phyloP scores from a whole-genome alignment of 2,797 vertebrate genomes.

The Numenius phaeopus region DNA sequence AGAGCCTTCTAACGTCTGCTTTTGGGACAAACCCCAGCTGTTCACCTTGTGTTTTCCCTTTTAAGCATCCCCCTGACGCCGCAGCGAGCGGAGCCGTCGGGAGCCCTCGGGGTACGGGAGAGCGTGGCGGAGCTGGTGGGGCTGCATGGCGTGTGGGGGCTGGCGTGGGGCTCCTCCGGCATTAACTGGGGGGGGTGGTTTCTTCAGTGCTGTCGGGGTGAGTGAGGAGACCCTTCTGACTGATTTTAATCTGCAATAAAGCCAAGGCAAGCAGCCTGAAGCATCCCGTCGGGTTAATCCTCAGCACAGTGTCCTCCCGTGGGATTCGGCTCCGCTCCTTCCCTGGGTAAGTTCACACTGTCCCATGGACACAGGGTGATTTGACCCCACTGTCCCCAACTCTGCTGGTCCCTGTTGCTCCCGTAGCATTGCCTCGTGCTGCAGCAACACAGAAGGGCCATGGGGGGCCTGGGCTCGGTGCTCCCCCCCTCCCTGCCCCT shows the following conservation, averaged over 20 bases:
- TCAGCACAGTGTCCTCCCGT: rapidly evolving
- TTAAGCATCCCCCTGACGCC: rapidly evolving
- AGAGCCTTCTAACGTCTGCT: background rate
- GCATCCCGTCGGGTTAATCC: background rate
- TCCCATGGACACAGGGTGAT: background rate
- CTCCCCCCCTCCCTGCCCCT: background rate
- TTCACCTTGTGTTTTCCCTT: background rate
- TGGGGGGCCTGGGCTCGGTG: rapidly evolving
- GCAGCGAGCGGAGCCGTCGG: rapidly evolving
- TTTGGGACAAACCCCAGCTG: background rate
- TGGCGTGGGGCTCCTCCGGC: background rate
- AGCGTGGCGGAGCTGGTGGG: rapidly evolving
- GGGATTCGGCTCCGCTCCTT: background rate
- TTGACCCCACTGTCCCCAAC: rapidly evolving
- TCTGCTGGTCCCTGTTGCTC: background rate
- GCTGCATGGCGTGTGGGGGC: rapidly evolving
- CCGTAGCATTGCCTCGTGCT: background rate
- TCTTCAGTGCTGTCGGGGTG: background rate
- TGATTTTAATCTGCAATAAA: background rate
- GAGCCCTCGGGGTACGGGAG: rapidly evolving
- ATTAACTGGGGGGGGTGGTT: background rate
- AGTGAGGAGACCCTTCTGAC: background rate
- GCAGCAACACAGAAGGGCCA: background rate
- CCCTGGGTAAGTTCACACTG: background rate
- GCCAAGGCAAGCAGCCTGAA: background rate